phyloP scores from a whole-genome alignment of 2,797 vertebrate genomes.

The Gymnopithys bicolor region DNA sequence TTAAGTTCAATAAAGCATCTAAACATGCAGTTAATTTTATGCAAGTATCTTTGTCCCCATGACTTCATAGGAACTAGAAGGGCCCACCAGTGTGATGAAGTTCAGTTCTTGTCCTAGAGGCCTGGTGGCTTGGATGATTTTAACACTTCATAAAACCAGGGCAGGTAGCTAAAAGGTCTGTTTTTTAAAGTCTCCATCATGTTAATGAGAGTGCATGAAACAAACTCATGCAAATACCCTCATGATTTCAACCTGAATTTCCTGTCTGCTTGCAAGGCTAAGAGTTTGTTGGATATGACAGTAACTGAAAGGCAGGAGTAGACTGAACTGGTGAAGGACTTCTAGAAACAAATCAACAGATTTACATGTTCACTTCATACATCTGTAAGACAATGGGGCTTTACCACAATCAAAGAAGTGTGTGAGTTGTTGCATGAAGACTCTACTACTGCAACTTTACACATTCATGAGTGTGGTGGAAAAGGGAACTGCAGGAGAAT shows the following conservation, averaged over 20 bases:
- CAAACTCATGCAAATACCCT: not conserved
- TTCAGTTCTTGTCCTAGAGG: not conserved
- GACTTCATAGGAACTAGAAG: not conserved
- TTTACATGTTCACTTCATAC: not conserved
- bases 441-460: not conserved
- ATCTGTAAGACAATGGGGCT: not conserved
- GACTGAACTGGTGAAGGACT: not conserved
- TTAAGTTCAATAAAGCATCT: not conserved
- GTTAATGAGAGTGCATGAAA: not conserved
- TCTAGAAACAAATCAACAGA: not conserved
- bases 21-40: not conserved
- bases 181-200: not conserved
- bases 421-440: not conserved
- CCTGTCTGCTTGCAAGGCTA: not conserved
- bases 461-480: not conserved
- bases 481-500: not conserved
- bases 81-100: not conserved
- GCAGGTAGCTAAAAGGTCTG: not conserved
- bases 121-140: not conserved
- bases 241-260: not conserved
- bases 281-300: not conserved
- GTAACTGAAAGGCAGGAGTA: not conserved
- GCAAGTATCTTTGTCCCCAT: not conserved
- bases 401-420: not conserved
- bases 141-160: not conserved